Evolutionary conservation across 2,888 invertebrate species (phyloP).

Genomic region (Nemotelus pantherinus): DNA sequence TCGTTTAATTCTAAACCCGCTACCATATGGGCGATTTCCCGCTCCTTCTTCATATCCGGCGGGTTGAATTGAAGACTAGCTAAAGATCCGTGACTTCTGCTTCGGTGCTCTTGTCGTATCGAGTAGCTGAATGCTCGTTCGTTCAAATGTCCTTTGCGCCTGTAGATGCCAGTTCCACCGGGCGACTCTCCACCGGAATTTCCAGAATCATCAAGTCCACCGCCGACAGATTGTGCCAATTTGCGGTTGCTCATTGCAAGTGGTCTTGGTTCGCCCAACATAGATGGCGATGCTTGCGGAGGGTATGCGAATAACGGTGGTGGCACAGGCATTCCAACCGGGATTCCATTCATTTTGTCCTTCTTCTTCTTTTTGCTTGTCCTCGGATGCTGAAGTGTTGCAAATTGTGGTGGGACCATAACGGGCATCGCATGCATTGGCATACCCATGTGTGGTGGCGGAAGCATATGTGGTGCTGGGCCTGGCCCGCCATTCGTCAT

Average conservation of each 20-base stretch:
- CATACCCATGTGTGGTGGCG: constrained; percentile 63
- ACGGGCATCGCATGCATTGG: constrained; percentile 62
- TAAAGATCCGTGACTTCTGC: constrained; percentile 90
- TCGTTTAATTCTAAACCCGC: constrained; percentile 87
- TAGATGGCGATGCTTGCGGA: constrained; percentile 65
- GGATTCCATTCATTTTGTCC: constrained; percentile 63
- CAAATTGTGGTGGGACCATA: constrained; percentile 69
- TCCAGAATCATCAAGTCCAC: constrained; percentile 69
- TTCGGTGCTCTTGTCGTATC: constrained; percentile 91
- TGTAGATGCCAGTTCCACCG: constrained; percentile 84
- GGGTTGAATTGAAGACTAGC: constrained; percentile 91
- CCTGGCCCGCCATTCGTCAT: constrained; percentile 52
- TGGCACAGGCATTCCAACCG: constrained; percentile 66
- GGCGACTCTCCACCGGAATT: constrained; percentile 69
- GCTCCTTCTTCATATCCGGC: constrained; percentile 86
- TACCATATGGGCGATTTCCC: constrained; percentile 92
- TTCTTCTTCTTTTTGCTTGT: constrained; percentile 67
- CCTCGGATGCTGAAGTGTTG: constrained; percentile 72
- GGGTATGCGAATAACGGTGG: constrained; percentile 67
- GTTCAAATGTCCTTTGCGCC: constrained; percentile 90
- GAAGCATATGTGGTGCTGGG: constrained; percentile 59
- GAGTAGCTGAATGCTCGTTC: constrained; percentile 94
- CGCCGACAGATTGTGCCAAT: constrained; percentile 75
- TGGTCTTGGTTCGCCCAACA: constrained; percentile 69
- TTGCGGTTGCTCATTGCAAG: constrained; percentile 68